Evolutionary conservation across 2,113 vertebrate species (phyloP).

Genomic region (Daubentonia madagascariensis): DNA sequence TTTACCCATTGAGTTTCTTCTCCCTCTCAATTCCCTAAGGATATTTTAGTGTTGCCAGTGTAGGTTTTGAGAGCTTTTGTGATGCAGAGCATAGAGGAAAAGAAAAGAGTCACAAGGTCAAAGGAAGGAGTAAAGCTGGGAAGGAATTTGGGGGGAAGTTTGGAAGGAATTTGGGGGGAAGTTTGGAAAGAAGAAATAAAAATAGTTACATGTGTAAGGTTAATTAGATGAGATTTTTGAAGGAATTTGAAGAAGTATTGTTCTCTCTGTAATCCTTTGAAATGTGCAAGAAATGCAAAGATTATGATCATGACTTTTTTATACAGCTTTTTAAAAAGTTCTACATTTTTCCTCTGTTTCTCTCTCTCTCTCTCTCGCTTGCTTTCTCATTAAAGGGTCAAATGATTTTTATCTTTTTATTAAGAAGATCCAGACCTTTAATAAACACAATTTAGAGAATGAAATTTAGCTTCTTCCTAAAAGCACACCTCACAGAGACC

Average conservation of each 20-base stretch:
- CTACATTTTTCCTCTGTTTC: neutral
- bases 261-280: neutral
- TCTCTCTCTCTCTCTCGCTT: neutral
- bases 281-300: neutral
- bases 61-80: neutral
- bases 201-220: neutral
- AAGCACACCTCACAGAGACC: neutral
- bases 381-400: neutral
- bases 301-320: neutral
- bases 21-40: neutral
- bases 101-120: neutral
- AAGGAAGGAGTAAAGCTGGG: neutral
- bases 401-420: neutral
- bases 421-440: neutral
- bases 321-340: neutral
- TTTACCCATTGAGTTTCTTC: neutral
- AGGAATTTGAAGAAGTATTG: neutral
- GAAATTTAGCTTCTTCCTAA: slow-evolving; percentile 4
- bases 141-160: neutral
- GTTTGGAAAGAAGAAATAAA: neutral
- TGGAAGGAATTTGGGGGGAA: neutral
- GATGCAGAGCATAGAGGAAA: neutral
- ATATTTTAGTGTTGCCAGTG: neutral
- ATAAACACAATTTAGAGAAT: neutral
- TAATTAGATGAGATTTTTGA: neutral